phyloP scores from a whole-genome alignment of 2,888 invertebrate species.

The Megalurothrips usitatus region DNA sequence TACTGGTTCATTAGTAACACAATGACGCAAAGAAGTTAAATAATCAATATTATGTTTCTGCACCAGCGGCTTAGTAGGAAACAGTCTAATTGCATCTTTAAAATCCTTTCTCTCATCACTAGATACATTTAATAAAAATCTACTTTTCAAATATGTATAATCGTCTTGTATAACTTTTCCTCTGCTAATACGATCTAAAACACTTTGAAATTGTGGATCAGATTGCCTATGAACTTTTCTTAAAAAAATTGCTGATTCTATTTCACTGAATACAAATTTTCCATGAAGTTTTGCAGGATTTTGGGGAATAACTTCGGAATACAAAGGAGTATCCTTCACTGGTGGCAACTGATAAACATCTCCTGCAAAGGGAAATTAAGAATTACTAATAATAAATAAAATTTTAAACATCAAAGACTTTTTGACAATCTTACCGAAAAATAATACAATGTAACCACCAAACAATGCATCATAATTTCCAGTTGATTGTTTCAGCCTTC shows the following conservation, averaged over 20 bases:
- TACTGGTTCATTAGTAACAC: neutral
- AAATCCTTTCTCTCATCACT: neutral
- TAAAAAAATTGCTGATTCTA: neutral
- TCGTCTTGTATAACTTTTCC: neutral
- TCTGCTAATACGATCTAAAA: neutral
- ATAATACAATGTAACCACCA: neutral
- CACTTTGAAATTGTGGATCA: neutral
- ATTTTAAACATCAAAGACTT: neutral
- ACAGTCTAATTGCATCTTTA: neutral
- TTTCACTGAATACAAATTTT: neutral
- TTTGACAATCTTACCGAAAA: neutral
- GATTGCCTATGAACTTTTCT: neutral
- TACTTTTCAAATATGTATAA: neutral
- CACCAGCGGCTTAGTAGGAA: neutral
- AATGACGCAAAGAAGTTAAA: neutral
- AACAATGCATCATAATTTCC: neutral
- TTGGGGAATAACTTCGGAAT: neutral
- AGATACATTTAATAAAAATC: neutral
- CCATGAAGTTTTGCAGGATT: too few species aligned
- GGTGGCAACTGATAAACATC: neutral
- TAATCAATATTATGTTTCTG: neutral
- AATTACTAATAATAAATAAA: neutral
- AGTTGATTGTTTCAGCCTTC: neutral
- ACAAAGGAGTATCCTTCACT: neutral
- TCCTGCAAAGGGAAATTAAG: neutral